Base-by-base conservation (phyloP, 53 echinoderm and acorn worm genomes). In the Crossaster papposus region DNA sequence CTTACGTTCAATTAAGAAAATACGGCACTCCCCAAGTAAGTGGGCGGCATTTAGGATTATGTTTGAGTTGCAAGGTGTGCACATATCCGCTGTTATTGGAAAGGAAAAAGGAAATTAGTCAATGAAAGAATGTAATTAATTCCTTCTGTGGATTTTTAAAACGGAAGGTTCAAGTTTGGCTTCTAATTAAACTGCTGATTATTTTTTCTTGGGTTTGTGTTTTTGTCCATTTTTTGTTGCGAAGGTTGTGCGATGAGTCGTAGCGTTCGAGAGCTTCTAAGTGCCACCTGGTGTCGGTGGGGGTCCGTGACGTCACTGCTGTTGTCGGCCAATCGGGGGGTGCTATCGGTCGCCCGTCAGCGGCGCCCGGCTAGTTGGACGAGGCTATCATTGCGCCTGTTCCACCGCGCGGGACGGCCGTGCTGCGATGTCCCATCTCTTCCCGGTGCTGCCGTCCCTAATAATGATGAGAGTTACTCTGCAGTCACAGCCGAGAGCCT, bases 241-340 rank as follows among this genome's bases (percentile, higher is more conserved):
- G 32, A 54, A 62, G 55, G 63, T 54, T 77, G 54, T 54, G 77
- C 36, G 76, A 87, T 87, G 87, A 87, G 58, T 87, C 87, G 77
- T 23, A 33, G 58, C 77, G 14, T 87, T 62, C 87, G 62, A 54
- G 77, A 76, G 58, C 87, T 84, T 70, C 73, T 87, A 14, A 77
- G 87, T 36, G 54, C 87, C 75, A 55, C 87, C 29, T 77, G 87
- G 82, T 65, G 82, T 36, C 65, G 82, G 26, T 82, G 82, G 87
- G 54, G 36, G 64, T 36, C 30, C 37, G 36, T 87, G 87, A 76
- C 87, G 36, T 87, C 77, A 63, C 24, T 34, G 77, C 36, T 32
- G 9, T 24, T 4, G 30, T 10, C 72, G 13, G 84, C 84, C 84
- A 84, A 84, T 84, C 87, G 24, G 87, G 32, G 34, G 87, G 77